Evolutionary conservation across 2,888 invertebrate species (phyloP).

Genomic region (Corythucha ciliata): DNA sequence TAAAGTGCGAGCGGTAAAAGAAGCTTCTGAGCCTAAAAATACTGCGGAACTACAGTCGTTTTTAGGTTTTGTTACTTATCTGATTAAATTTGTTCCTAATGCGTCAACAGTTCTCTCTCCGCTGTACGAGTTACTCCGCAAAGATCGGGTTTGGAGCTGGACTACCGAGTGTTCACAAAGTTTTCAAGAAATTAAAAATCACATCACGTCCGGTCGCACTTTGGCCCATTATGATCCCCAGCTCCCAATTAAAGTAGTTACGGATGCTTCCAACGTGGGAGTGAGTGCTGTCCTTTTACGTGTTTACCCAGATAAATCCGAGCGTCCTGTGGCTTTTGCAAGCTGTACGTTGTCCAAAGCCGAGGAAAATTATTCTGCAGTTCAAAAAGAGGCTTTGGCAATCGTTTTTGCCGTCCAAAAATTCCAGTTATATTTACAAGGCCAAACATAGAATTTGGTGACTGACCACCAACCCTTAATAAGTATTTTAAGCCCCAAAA

Average conservation of each 20-base stretch:
- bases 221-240: constrained; percentile 13
- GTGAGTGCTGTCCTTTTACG: constrained; percentile 8
- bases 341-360: not conserved
- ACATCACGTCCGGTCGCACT: not conserved
- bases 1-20: constrained; percentile 9
- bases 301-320: not conserved
- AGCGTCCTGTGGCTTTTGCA: constrained; percentile 8
- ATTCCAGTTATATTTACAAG: not conserved
- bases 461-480: constrained; percentile 8
- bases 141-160: constrained; percentile 2
- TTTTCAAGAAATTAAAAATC: constrained; percentile 1
- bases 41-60: constrained; percentile 13
- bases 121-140: constrained; percentile 9
- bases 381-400: constrained; percentile 3
- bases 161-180: not conserved
- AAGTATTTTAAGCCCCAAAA: constrained; percentile 15
- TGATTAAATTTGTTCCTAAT: constrained; percentile 2
- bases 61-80: constrained; percentile 6
- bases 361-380: constrained; percentile 1
- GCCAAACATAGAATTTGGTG: not conserved
- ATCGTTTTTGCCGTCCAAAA: constrained; percentile 1
- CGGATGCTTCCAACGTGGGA: constrained; percentile 8
- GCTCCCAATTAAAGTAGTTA: constrained; percentile 1
- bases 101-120: not conserved
- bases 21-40: constrained; percentile 6